Percentiles rank a stretch among this genome's conserved stretches.
These are phyloP conservation scores for Belonocnema kinseyi DNA, from an alignment of 1,140 invertebrate genomes.

Conservation along the genomic window DNA sequence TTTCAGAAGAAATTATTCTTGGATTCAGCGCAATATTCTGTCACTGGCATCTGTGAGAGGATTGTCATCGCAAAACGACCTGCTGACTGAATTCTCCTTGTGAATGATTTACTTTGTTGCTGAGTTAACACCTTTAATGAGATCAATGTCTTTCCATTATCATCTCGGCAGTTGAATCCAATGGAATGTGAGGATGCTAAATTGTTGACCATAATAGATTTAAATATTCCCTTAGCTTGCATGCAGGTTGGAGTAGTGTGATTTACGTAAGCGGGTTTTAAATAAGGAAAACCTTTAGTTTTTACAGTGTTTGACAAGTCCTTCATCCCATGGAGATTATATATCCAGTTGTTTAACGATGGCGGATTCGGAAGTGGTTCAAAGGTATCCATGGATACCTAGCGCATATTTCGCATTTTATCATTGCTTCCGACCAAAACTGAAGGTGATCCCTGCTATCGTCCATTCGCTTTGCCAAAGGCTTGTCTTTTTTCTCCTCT, in stretches of 20 bases:
- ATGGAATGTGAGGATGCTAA: neutral
- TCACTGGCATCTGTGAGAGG: too few species aligned
- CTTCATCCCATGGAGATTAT: constrained; percentile 34
- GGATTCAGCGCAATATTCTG: too few species aligned
- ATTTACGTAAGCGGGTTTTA: too few species aligned
- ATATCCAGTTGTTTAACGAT: constrained; percentile 30
- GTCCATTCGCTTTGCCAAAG: neutral
- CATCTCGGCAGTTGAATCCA: neutral
- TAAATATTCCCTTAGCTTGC: neutral
- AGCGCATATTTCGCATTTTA: constrained; percentile 25
- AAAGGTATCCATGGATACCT: neutral
- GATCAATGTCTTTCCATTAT: too few species aligned
- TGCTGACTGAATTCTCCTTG: too few species aligned
- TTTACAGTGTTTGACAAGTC: too few species aligned
- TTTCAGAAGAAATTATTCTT: too few species aligned
- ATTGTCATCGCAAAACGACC: too few species aligned
- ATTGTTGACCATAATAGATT: constrained; percentile 16
- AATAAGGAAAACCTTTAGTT: too few species aligned
- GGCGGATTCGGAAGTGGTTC: constrained; percentile 26
- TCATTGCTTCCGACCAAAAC: constrained; percentile 30
- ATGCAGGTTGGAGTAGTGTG: constrained; percentile 21
- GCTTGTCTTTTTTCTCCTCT: neutral
- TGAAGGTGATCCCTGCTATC: neutral
- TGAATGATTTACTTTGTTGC: too few species aligned
- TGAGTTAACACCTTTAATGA: too few species aligned